Evolutionary conservation across 2,113 vertebrate species (phyloP), one percentile per base, ranked within the genome.

Genomic region (Datnioides undecimradiatus): DNA sequence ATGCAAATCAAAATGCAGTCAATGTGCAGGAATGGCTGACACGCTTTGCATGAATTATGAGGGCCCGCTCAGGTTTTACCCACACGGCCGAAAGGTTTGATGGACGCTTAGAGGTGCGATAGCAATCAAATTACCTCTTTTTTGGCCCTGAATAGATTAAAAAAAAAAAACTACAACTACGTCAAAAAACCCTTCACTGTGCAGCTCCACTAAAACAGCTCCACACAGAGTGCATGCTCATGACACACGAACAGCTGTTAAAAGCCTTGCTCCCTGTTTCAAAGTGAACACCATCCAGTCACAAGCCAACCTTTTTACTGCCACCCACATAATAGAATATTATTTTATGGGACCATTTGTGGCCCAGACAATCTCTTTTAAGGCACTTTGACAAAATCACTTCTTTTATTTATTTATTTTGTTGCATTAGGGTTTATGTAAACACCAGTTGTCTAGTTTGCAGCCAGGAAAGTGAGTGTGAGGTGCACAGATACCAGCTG

Each of bases 1-100:
- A 80, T 87, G 79, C 25, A 83, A 79, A 88, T 83, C 70, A 76
- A 79, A 80, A 41, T 23, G 3, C 9, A 0, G 43, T 23, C 23
- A 31, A 23, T 41, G 54, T 71, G 64, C 48, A 76, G 58, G 71
- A 55, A 29, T 3, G 63, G 17, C 25, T 23, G 67, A 68, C 38
- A 9, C 0, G 19, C 36, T 57, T 78, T 83, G 71, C 76, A 82
- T 70, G 41, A 55, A 12, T 40, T 41, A 46, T 83, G 70, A 80
- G 63, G 62, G 48, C 45, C 12, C 1, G 1, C 11, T 48, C 51
- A 19, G 51, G 45, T 78, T 78, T 72, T 31, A 62, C 49, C 51
- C 27, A 19, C 41, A 75, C 38, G 51, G 5, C 14, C 7, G 2
- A 73, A 51, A 64, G 36, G 2, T 65, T 54, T 36, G 33, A 88